phyloP scores from a whole-genome alignment of 2,888 invertebrate species.

The Patella ulyssiponensis region DNA sequence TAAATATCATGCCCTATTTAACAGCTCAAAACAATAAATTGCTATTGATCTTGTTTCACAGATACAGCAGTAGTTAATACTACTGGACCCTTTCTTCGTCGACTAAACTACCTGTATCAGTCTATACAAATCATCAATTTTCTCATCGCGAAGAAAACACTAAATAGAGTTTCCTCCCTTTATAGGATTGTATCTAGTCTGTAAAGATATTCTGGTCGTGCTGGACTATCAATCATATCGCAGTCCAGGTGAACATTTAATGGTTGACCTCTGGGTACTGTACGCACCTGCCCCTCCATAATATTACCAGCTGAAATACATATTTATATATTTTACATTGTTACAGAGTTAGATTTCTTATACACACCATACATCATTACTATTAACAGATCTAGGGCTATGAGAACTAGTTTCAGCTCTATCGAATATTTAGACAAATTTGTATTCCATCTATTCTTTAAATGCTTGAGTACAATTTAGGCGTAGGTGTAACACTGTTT shows the following conservation, averaged over 20 bases:
- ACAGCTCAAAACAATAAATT: too few relatives aligned
- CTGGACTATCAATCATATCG: slow-evolving; percentile 63
- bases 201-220: slow-evolving; percentile 60
- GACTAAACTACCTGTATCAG: too few relatives aligned
- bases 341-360: not conserved
- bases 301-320: slow-evolving; percentile 45
- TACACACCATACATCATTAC: not conserved
- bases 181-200: slow-evolving; percentile 16
- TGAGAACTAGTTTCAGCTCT: not conserved
- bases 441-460: too few relatives aligned
- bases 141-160: too few relatives aligned
- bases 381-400: not conserved
- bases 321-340: not conserved
- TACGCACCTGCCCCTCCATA: slow-evolving; percentile 48
- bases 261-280: slow-evolving; percentile 46
- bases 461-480: too few relatives aligned
- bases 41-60: too few relatives aligned
- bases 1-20: too few relatives aligned
- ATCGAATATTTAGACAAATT: too few relatives aligned
- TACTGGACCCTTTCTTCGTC: too few relatives aligned
- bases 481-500: too few relatives aligned
- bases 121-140: too few relatives aligned
- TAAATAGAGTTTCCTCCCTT: not conserved
- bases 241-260: slow-evolving; percentile 54
- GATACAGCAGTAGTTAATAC: too few relatives aligned